Base-by-base conservation (phyloP, 1,140 invertebrate species). In the Drosophila ironensis region DNA sequence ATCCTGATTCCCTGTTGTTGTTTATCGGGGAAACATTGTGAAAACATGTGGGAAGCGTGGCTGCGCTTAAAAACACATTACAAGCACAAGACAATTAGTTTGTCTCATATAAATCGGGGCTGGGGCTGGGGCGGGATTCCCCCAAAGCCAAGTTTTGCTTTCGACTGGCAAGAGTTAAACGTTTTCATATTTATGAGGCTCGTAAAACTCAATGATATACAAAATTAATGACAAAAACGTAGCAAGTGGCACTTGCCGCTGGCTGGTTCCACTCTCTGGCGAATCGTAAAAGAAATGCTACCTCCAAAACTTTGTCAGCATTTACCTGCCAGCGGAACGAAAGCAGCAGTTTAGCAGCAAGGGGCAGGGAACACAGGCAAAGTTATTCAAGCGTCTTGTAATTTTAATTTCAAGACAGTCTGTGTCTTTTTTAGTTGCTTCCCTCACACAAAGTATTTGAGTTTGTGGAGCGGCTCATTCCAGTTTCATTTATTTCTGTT, bases 181-280 rank as follows among this genome's bases (percentile, higher is more conserved):
- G 84, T 87, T 88, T 80, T 81, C 75, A 77, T 88, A 88, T 88
- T 88, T 88, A 88, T 84, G 84, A 88, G 84, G 57, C 64, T 88
- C 86, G 78, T 88, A 88, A 88, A 88, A 88, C 78, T 71, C 84
- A 88, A 88, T 88, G 84, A 88, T 88, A 88, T 84, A 88, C 78
- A 82, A 88, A 88, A 88, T 88, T 88, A 88, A 88, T 88, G 84
- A 80, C 78, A 80, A 72, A 78, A 78, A 59, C 73, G 64, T 56
- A 73, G 41, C 78, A 72, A 84, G 64, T 78, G 69, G 54, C 78
- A 73, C 74, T 74, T 78, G 27, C 44, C 25, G 24, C 28, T 50
- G 48, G 75, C 66, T 45, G 37, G 42, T 56, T 69, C 69, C 63
- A 60, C 68, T 57, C 77, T 75, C 77, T 69, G 27, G 77, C 73